Base-by-base conservation (phyloP, 2,888 invertebrate species). In the Drosophila putrida region DNA sequence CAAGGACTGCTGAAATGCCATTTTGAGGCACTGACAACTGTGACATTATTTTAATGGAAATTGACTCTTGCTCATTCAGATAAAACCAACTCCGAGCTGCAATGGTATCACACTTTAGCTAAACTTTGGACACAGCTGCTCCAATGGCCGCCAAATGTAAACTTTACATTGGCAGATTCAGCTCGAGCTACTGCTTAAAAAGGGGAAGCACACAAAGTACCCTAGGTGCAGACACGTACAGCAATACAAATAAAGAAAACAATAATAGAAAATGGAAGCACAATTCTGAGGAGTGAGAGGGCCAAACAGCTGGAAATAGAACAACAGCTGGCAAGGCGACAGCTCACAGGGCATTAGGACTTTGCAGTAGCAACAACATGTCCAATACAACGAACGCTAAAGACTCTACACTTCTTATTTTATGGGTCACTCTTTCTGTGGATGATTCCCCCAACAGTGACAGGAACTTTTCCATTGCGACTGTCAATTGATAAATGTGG, bases 221-320 rank as follows among this genome's bases (percentile, higher is more conserved):
- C 82, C 62, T 58, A 82, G 85, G 82, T 83, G 88, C 80, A 82
- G 85, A 82, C 83, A 83, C 83, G 83, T 88, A 83, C 78, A 65
- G 74, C 73, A 83, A 86, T 88, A 80, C 87, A 85, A 86, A 80
- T 88, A 86, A 83, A 80, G 83, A 73, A 83, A 88, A 88, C 84
- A 85, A 88, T 86, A 84, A 84, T 82, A 86, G 83, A 82, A 86
- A 88, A 82, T 82, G 82, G 82, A 87, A 75, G 68, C 66, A 73
- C 71, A 43, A 80, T 72, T 68, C 70, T 46, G 50, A 53, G 57
- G 33, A 64, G 46, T 31, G 15, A 49, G 63, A 84, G 49, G 70
- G 63, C 80, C 64, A 78, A 70, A 66, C 49, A 71, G 51, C 51
- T 39, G 41, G 35, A 33, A 76, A 44, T 58, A 71, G 55, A 44